Evolutionary conservation across 1,140 invertebrate genomes (phyloP), one percentile per base, ranked within the genome.

Genomic region (Drosophila parvula): DNA sequence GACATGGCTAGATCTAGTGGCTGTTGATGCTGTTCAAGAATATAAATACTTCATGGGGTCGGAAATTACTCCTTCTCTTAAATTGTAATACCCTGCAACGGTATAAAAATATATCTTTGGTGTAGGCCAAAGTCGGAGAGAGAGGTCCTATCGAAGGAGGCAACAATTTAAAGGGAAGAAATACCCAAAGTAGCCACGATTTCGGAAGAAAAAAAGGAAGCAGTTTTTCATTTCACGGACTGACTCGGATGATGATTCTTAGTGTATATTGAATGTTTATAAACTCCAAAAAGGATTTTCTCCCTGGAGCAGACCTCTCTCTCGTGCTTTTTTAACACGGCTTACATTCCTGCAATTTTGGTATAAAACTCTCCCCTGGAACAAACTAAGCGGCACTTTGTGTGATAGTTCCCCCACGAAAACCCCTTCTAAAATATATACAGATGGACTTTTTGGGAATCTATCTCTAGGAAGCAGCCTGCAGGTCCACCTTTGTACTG

Each of bases 401-500:
- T 55, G 60, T 32, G 36, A 22, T 34, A 11, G 10, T 30, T 44
- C 11, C 30, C 18, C 41, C 30, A 40, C 18, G 44, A 7, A 36
- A 18, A 73, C 22, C 40, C 50, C 7, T 30, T 9, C n/a, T 47
- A 32, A 27, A 22, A 28, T 40, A 53, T 48, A 6, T 43, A 73
- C 57, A 74, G 5, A 10, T 18, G 18, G 16, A 14, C 5, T 34
- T 12, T 36, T 14, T 2, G 7, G 11, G 6, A 16, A 22, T 7
- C n/a, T 7, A 12, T 9, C 10, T 3, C 14, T 76, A 78, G 36
- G 51, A 56, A 16, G 41, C 38, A 22, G 63, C 65, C 34, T 55
- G 50, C 32, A 45, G 38, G 62, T 27, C 51, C 27, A 32, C 45
- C 41, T 74, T 77, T 62, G 50, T 63, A 55, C 58, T 81, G 83